phyloP scores from a whole-genome alignment of 2,113 vertebrate genomes.

The Pholis gunnellus region DNA sequence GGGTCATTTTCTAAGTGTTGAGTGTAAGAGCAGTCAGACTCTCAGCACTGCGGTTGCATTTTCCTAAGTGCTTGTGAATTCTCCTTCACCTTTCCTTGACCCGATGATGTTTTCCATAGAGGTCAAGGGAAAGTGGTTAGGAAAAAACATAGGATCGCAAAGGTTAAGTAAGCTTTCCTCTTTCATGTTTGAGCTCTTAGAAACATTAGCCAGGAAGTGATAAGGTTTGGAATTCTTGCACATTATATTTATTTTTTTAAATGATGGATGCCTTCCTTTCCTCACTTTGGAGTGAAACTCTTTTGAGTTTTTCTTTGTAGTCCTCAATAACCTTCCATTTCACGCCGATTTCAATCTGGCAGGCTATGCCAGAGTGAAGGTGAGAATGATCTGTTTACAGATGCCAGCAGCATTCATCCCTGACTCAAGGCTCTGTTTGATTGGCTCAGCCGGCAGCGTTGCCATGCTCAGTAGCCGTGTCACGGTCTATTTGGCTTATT shows the following conservation, averaged over 20 bases:
- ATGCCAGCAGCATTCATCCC: conserved; percentile 48
- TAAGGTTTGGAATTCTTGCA: neutral
- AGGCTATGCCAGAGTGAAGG: conserved; percentile 42
- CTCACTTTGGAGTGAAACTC: conserved; percentile 10
- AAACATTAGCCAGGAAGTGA: neutral
- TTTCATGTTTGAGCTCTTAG: neutral
- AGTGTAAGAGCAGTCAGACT: no score
- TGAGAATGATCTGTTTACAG: conserved; percentile 64
- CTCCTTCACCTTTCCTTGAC: no score
- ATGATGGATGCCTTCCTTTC: neutral
- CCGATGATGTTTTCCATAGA: no score
- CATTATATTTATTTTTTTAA: neutral
- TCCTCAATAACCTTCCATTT: conserved; percentile 46
- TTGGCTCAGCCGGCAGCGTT: conserved; percentile 53
- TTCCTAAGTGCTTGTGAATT: no score
- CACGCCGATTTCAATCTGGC: conserved; percentile 40
- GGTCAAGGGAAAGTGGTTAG: no score
- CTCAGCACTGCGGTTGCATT: no score
- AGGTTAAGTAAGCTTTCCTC: neutral
- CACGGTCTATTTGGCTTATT: conserved; percentile 59
- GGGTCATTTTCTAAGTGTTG: no score
- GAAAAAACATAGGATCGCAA: neutral
- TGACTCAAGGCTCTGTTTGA: conserved; percentile 49
- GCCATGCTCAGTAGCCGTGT: conserved; percentile 58
- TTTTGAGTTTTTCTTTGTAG: conserved; percentile 17